Conservation (phyloP, 2,888 invertebrate species). For the Toxonevra muliebris region DNA sequence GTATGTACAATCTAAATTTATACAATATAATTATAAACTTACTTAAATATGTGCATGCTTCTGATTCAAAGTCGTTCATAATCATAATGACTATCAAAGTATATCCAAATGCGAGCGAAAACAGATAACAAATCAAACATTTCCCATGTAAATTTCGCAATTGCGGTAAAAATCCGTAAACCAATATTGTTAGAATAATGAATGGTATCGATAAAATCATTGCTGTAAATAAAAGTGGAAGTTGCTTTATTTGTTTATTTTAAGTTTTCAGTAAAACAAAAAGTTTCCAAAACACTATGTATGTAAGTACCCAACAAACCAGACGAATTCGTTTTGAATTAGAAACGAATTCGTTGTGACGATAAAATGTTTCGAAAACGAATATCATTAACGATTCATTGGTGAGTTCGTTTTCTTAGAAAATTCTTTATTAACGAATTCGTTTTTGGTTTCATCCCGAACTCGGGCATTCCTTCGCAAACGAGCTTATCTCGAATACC, state of each 20-base stretch:
- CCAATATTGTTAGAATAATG: constrained; percentile 73
- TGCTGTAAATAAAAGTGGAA: constrained; percentile 70
- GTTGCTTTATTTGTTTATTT: background rate
- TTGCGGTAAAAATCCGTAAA: constrained; percentile 75
- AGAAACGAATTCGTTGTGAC: no score
- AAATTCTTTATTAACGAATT: no score
- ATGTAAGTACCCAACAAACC: no score
- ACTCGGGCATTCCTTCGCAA: no score
- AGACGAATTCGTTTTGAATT: no score
- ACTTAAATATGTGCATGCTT: constrained; percentile 54
- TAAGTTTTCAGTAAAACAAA: background rate
- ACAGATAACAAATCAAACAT: constrained; percentile 76
- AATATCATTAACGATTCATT: no score
- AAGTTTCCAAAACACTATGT: no score
- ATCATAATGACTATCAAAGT: constrained; percentile 54
- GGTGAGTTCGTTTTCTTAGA: no score
- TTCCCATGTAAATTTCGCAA: constrained; percentile 76
- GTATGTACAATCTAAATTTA: no score
- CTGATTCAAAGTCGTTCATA: background rate
- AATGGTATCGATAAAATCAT: constrained; percentile 76
- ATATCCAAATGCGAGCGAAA: constrained; percentile 71
- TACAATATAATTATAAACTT: constrained; percentile 41
- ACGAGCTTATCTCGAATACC: no score
- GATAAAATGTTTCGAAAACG: no score
- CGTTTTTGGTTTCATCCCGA: no score